Percentiles rank a stretch among this genome's conserved stretches.
Evolutionary conservation across 2,113 vertebrate genomes (phyloP).

Genomic region (Phyllopteryx taeniolatus): DNA sequence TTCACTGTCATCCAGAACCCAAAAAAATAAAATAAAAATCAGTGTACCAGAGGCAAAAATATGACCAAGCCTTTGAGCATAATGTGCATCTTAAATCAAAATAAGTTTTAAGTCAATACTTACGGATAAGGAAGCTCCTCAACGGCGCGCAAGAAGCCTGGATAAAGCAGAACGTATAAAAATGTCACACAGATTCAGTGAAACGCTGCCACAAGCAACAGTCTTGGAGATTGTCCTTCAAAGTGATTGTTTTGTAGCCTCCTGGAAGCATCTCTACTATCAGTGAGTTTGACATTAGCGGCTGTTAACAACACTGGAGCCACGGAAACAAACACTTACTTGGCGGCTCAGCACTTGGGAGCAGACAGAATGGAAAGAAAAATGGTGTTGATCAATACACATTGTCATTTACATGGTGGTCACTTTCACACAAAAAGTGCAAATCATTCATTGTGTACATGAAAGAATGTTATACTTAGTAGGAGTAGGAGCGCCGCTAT

Average conservation of each 20-base stretch:
- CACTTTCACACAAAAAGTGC: background rate
- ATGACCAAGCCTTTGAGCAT: background rate
- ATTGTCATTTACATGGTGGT: background rate
- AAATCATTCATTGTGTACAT: too few species aligned
- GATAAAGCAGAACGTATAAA: constrained; percentile 35
- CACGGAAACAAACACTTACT: constrained; percentile 42
- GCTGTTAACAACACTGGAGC: constrained; percentile 25
- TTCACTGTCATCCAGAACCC: constrained; percentile 45
- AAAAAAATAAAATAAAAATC: constrained; percentile 13
- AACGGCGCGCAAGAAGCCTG: constrained; percentile 52
- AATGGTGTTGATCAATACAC: background rate
- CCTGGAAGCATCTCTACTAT: constrained; percentile 31
- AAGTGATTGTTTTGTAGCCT: constrained; percentile 14
- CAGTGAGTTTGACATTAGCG: constrained; percentile 39
- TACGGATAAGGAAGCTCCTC: constrained; percentile 66
- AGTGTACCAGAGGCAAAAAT: background rate
- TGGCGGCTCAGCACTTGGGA: constrained; percentile 43
- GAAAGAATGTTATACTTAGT: constrained; percentile 49
- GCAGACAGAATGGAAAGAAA: background rate
- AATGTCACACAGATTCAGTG: constrained; percentile 11
- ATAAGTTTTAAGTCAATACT: constrained; percentile 42
- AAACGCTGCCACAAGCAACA: constrained; percentile 16
- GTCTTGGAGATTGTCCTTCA: constrained; percentile 5
- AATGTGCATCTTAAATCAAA: background rate
- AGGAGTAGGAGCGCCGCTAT: constrained; percentile 15